phyloP scores from a whole-genome alignment of 1,140 invertebrate genomes.

The Pachypeltis micranthus region DNA sequence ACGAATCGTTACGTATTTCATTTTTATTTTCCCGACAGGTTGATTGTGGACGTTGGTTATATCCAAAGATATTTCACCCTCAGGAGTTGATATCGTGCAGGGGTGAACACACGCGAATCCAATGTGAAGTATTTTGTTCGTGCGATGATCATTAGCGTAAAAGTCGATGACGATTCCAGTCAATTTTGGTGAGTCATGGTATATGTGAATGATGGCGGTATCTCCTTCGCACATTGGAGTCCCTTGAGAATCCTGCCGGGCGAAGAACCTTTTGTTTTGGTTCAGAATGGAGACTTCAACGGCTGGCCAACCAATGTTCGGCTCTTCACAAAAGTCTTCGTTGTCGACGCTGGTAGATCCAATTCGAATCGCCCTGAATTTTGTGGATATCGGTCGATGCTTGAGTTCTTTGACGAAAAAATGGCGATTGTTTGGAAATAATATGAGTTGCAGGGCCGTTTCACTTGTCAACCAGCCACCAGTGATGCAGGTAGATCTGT shows the following conservation, averaged over 20 bases:
- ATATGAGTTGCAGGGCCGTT: not conserved
- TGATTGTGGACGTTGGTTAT: not conserved
- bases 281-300: not conserved
- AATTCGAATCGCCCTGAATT: not conserved
- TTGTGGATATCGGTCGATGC: not conserved
- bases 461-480: not conserved
- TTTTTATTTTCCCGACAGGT: not conserved
- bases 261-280: not conserved
- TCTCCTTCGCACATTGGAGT: not conserved
- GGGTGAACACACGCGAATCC: not conserved
- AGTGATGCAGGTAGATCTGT: no score
- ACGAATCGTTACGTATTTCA: not conserved
- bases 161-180: not conserved
- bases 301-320: not conserved
- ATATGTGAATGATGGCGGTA: not conserved
- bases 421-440: not conserved
- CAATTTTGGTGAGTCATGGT: not conserved
- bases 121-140: not conserved
- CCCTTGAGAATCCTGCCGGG: not conserved
- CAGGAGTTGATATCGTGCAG: not conserved
- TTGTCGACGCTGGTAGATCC: not conserved
- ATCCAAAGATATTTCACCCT: not conserved
- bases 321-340: not conserved
- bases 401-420: not conserved
- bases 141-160: not conserved